Percentiles rank a stretch among this genome's conserved stretches.
Evolutionary conservation across 1,140 invertebrate species (phyloP).

Genomic region (Anagrus nilaparvatae): DNA sequence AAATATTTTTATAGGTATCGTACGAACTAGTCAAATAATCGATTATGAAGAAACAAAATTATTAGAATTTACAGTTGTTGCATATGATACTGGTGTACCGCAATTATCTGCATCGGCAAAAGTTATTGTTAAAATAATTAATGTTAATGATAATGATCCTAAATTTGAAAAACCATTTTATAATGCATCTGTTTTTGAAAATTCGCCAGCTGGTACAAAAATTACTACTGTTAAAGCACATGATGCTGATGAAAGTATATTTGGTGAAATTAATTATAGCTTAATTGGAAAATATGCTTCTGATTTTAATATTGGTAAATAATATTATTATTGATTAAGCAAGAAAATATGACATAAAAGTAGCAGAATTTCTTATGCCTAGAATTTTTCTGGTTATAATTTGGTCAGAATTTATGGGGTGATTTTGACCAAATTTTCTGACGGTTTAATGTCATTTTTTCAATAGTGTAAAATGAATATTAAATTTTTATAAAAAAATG

Average conservation of each 20-base stretch:
- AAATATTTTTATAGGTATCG: slow-evolving; percentile 51
- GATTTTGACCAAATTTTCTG: too few species aligned
- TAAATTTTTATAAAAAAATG: neutral
- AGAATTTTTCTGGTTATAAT: too few species aligned
- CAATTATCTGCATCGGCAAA: slow-evolving; percentile 62
- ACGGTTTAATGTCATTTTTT: too few species aligned
- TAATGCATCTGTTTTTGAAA: slow-evolving; percentile 61
- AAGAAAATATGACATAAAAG: too few species aligned
- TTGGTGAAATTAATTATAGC: slow-evolving; percentile 65
- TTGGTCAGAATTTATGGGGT: too few species aligned
- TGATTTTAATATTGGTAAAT: slow-evolving; percentile 57
- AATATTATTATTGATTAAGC: slow-evolving; percentile 1
- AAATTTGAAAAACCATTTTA: slow-evolving; percentile 61
- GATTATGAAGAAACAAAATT: slow-evolving; percentile 73
- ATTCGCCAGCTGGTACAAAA: slow-evolving; percentile 56
- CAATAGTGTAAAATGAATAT: too few species aligned
- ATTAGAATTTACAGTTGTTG: slow-evolving; percentile 69
- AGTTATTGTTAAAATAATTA: slow-evolving; percentile 67
- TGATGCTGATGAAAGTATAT: slow-evolving; percentile 64
- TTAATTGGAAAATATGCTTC: slow-evolving; percentile 61
- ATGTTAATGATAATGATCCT: slow-evolving; percentile 81
- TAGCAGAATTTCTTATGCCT: too few species aligned
- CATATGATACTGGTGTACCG: slow-evolving; percentile 75
- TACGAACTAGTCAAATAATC: slow-evolving; percentile 64
- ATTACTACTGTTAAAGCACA: slow-evolving; percentile 59